phyloP scores from a whole-genome alignment of 1,140 invertebrate species.

The Drosophila bocqueti region DNA sequence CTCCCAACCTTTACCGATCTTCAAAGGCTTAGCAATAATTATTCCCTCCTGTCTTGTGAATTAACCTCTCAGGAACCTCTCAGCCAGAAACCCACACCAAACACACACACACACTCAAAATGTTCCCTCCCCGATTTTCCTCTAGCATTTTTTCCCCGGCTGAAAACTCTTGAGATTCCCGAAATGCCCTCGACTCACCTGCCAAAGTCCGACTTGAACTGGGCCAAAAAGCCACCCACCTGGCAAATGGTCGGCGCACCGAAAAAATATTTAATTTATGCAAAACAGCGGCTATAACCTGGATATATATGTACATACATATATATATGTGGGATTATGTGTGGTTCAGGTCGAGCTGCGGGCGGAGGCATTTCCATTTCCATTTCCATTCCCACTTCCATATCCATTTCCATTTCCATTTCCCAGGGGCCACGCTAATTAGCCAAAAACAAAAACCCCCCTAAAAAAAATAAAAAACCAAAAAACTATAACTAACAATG shows the following conservation, averaged over 20 bases:
- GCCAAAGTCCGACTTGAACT: slow-evolving; percentile 22
- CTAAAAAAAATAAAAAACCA: slow-evolving; percentile 13
- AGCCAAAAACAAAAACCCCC: slow-evolving; percentile 71
- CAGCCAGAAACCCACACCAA: slow-evolving; percentile 12
- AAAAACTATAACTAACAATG: slow-evolving; percentile 64
- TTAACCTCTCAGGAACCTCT: slow-evolving; percentile 17
- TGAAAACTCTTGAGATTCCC: slow-evolving; percentile 36
- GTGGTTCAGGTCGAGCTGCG: slow-evolving; percentile 57
- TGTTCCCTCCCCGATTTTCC: slow-evolving; percentile 10
- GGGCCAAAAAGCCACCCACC: slow-evolving; percentile 47
- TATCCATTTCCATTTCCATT: slow-evolving; percentile 44
- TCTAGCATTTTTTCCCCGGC: not conserved
- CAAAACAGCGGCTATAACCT: slow-evolving; percentile 65
- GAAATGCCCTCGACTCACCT: slow-evolving; percentile 36
- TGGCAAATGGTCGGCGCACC: slow-evolving; percentile 39
- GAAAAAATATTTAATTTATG: slow-evolving; percentile 75
- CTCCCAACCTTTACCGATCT: not conserved
- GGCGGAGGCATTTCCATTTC: slow-evolving; percentile 61
- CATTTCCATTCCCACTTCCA: no score
- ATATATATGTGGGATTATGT: slow-evolving; percentile 46
- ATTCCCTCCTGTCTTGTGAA: slow-evolving; percentile 5
- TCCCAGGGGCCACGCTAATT: slow-evolving; percentile 79
- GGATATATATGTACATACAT: slow-evolving; percentile 51
- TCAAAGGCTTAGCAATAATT: slow-evolving; percentile 7
- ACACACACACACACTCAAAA: not conserved